phyloP scores from a whole-genome alignment of 2,113 vertebrate genomes.

The Anseranas semipalmata region DNA sequence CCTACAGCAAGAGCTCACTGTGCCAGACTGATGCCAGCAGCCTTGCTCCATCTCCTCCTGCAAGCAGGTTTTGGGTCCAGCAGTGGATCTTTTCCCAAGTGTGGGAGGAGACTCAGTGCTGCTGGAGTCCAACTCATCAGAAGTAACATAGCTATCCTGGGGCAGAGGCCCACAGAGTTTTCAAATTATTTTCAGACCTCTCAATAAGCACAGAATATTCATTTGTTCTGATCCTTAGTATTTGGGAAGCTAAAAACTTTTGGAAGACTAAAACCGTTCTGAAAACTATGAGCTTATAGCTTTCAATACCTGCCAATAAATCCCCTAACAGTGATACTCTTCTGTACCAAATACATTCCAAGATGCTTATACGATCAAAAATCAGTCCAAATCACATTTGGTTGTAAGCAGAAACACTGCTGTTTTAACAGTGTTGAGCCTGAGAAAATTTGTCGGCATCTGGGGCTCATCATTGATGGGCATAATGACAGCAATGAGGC shows the following conservation, averaged over 20 bases:
- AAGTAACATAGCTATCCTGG: background rate
- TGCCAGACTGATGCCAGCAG: background rate
- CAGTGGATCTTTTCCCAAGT: background rate
- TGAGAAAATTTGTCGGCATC: constrained; percentile 32
- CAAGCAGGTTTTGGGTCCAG: background rate
- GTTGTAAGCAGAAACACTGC: constrained; percentile 1
- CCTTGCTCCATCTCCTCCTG: background rate
- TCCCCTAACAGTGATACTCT: background rate
- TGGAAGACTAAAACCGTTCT: background rate
- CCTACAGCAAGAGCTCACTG: background rate
- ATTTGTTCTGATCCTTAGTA: background rate
- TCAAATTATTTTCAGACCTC: background rate
- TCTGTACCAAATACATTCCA: background rate
- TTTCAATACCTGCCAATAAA: background rate
- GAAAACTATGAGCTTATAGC: background rate
- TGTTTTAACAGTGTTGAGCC: constrained; percentile 29
- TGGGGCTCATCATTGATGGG: background rate
- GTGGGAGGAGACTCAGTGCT: background rate
- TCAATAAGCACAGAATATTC: background rate
- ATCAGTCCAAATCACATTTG: background rate
- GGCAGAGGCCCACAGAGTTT: background rate
- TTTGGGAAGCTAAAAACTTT: background rate
- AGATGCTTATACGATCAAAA: background rate
- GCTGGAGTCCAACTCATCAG: background rate
- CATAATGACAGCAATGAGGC: constrained; percentile 15